Conservation (phyloP, 2,113 vertebrate species). For the Ophiodon elongatus region DNA sequence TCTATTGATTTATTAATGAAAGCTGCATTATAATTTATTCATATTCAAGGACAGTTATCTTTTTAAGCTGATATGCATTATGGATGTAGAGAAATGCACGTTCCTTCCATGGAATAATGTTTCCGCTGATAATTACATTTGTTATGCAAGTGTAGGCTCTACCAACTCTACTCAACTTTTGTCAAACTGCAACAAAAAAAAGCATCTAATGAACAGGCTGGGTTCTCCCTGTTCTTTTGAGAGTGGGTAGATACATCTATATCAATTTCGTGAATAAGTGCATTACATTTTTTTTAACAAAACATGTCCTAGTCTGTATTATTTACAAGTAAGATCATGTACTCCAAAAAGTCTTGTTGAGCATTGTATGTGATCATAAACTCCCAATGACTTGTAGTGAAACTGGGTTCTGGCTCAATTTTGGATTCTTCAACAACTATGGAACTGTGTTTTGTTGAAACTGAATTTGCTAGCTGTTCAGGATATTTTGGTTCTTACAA, state of each 20-base stretch:
- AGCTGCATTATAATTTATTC: constrained; percentile 57
- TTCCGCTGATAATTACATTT: constrained; percentile 8
- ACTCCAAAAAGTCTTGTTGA: neutral
- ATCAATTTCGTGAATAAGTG: neutral
- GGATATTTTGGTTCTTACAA: neutral
- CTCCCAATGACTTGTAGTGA: neutral
- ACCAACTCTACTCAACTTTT: neutral
- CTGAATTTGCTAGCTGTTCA: neutral
- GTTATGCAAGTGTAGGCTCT: neutral
- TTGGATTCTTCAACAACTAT: neutral
- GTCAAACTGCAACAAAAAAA: neutral
- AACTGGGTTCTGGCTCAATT: neutral
- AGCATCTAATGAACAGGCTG: neutral
- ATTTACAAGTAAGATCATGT: neutral
- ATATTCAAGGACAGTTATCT: constrained; percentile 57
- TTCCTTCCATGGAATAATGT: constrained; percentile 4
- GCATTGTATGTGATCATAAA: neutral
- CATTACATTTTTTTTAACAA: neutral
- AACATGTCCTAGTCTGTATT: neutral
- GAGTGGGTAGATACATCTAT: neutral
- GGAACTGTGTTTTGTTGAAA: neutral
- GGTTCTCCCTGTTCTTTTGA: neutral
- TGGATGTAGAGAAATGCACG: constrained; percentile 22
- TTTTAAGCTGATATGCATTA: constrained; percentile 44
- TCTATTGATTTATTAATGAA: constrained; percentile 65